phyloP scores from a whole-genome alignment of 92 coral and sea anemone species.

The Parazoanthus atlanticus region DNA sequence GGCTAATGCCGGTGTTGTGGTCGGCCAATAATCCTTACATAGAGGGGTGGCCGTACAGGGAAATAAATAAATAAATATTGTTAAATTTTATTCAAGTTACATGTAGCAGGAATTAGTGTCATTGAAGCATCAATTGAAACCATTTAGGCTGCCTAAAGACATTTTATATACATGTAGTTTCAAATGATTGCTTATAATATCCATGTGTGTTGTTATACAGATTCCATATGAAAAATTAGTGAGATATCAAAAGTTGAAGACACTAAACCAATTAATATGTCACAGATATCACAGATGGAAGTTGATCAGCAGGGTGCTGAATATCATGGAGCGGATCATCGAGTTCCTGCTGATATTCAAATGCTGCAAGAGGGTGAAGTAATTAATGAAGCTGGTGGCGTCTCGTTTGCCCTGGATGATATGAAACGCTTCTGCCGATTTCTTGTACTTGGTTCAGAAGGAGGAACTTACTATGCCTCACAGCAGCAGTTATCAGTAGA shows the following conservation, averaged over 20 bases:
- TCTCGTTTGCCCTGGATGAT: slow-evolving; percentile 83
- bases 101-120: too few species aligned
- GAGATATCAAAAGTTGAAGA: background rate
- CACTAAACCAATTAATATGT: background rate
- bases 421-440: slow-evolving; percentile 79
- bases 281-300: background rate
- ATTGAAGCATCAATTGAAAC: too few species aligned
- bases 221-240: background rate
- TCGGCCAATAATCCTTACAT: too few species aligned
- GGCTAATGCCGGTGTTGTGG: too few species aligned
- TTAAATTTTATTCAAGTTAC: too few species aligned
- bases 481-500: slow-evolving; percentile 63
- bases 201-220: background rate
- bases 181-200: too few species aligned
- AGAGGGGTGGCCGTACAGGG: too few species aligned
- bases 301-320: background rate
- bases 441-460: slow-evolving; percentile 89
- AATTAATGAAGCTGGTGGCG: slow-evolving; percentile 84
- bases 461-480: slow-evolving; percentile 76
- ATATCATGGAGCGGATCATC: background rate
- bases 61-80: too few species aligned
- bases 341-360: background rate
- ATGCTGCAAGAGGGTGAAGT: slow-evolving; percentile 50
- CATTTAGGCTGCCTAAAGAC: too few species aligned
- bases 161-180: too few species aligned